These are phyloP conservation scores for Taeniopygia guttata DNA, from an alignment of 2,797 vertebrate genomes.

Conservation along the genomic window DNA sequence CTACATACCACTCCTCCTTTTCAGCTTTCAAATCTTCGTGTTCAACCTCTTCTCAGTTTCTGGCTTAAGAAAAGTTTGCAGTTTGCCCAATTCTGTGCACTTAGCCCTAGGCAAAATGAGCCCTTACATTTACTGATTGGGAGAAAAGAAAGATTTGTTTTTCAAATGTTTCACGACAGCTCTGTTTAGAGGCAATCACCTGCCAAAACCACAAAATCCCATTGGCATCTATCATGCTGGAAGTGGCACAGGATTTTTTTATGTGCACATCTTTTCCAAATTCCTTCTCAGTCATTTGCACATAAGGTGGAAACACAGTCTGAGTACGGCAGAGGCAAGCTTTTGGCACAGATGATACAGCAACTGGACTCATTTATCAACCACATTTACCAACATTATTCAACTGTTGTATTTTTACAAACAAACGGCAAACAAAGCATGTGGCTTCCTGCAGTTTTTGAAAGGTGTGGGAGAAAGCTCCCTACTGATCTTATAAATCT, in stretches of 20 bases:
- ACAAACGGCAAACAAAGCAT: neutral
- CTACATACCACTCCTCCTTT: neutral
- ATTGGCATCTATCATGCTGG: neutral
- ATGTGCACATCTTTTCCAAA: neutral
- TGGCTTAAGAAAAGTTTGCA: neutral
- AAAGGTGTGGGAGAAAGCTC: neutral
- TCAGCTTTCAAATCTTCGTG: neutral
- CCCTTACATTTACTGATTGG: neutral
- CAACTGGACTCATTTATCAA: neutral
- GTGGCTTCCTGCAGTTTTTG: neutral
- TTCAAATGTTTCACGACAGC: neutral
- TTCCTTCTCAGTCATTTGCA: neutral
- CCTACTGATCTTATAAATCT: neutral
- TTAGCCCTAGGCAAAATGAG: neutral
- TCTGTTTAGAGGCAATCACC: neutral
- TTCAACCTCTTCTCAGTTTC: neutral
- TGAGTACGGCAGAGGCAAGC: neutral
- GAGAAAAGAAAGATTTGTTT: neutral
- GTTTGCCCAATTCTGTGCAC: neutral
- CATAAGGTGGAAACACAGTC: neutral
- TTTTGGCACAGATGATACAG: neutral
- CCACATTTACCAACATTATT: neutral
- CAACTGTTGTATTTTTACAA: neutral
- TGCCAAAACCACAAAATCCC: neutral
- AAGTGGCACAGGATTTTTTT: conserved; percentile 7